Evolutionary conservation across 2,797 vertebrate genomes (phyloP), one percentile per base, ranked within the genome.

Genomic region (Urocyon cinereoargenteus): DNA sequence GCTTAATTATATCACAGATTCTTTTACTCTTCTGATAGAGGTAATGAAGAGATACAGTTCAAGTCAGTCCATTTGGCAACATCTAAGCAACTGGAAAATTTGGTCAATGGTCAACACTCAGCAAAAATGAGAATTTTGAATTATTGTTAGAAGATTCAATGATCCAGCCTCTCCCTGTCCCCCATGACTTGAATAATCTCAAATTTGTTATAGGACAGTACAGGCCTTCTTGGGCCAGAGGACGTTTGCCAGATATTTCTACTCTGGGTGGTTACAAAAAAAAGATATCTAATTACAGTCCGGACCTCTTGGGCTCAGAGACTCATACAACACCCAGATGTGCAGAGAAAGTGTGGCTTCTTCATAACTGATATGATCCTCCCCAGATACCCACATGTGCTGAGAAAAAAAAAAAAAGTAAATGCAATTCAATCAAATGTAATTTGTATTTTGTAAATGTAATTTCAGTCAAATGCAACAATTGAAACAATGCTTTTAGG

Each of bases 111-210:
- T 96, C 86, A 97, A 97, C 64, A 77, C 78, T 94, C 87, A 90
- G 62, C 93, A 90, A 95, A 97, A 96, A 93, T 72, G 40, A 88
- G 51, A 96, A 61, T 92, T 97, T 94, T 96, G 26, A 97, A 94
- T 94, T 96, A 97, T 88, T 97, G 70, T 96, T 87, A 91, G 82
- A 97, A 85, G 15, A 70, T 95, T 95, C 86, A 93, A 61, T 90
- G 93, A 95, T 85, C 28, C 45, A 95, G 87, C 96, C 95, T 93
- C 97, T 97, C 96, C 97, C 97, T 97, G 96, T 97, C 93, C 93
- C 97, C 96, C 87, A 96, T 96, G 96, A 98, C 97, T 91, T 97
- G 96, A 97, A 97, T 96, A 97, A 97, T 96, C 85, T 40, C 49
- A 64, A 66, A 55, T 59, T 82, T 91, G 84, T 97, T 90, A 94